Percentiles rank a stretch among this genome's conserved stretches.
phyloP scores from a whole-genome alignment of 2,888 invertebrate species.

The Gymnoscelis rufifasciata region DNA sequence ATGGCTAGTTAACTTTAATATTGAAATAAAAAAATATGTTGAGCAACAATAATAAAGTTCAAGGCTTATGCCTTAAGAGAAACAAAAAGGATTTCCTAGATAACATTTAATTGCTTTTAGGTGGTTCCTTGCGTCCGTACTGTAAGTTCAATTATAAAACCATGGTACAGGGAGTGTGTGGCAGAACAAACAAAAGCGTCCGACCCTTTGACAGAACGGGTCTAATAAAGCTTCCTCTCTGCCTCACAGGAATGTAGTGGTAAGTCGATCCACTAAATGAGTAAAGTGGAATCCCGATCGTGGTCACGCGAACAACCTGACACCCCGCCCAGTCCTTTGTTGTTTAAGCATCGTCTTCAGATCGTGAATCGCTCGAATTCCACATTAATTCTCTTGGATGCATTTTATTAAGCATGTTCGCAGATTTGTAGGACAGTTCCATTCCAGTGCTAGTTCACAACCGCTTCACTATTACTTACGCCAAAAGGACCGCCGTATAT shows the following conservation, averaged over 20 bases:
- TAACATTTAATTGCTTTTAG: too few species aligned
- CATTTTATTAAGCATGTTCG: constrained; percentile 35
- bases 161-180: constrained; percentile 28
- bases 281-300: constrained; percentile 54
- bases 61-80: neutral
- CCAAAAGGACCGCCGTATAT: neutral
- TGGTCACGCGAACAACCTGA: constrained; percentile 69
- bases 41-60: neutral
- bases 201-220: constrained; percentile 37
- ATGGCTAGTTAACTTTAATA: constrained; percentile 1
- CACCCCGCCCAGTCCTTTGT: constrained; percentile 53
- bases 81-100: too few species aligned
- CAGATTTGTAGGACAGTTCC: constrained; percentile 15
- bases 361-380: constrained; percentile 56
- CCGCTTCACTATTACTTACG: constrained; percentile 5
- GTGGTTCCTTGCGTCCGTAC: too few species aligned
- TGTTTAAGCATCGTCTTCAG: constrained; percentile 38
- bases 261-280: constrained; percentile 66
- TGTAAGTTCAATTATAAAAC: neutral
- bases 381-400: constrained; percentile 47
- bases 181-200: constrained; percentile 26
- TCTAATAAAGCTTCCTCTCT: constrained; percentile 53
- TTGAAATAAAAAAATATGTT: neutral
- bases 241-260: constrained; percentile 55
- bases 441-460: constrained; percentile 6